phyloP scores from a whole-genome alignment of 2,888 invertebrate species.

The Trissolcus brochymenae region DNA sequence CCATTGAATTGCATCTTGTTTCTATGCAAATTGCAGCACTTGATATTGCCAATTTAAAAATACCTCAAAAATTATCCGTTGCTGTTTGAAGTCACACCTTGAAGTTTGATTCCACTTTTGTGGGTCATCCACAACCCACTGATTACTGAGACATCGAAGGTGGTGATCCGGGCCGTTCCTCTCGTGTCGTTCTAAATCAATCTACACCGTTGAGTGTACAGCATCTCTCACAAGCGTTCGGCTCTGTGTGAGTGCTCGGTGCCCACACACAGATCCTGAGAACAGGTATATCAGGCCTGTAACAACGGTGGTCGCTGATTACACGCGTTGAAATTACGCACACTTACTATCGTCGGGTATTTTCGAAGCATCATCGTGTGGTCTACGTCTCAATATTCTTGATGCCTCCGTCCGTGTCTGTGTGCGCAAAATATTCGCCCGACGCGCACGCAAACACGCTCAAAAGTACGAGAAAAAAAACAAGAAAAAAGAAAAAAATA shows the following conservation, averaged over 20 bases:
- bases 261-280: conserved; percentile 42
- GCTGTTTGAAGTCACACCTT: background rate
- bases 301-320: conserved; percentile 61
- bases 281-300: conserved; percentile 58
- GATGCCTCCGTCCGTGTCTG: conserved; percentile 53
- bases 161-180: conserved; percentile 37
- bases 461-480: too few species aligned
- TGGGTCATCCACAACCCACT: conserved; percentile 18
- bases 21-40: too few species aligned
- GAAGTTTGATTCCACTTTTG: conserved; percentile 11
- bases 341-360: conserved; percentile 61
- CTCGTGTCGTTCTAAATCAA: conserved; percentile 71
- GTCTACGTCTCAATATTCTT: conserved; percentile 72
- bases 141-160: conserved; percentile 27
- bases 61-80: too few species aligned
- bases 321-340: conserved; percentile 69
- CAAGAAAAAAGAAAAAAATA: background rate
- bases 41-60: too few species aligned
- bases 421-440: conserved; percentile 40
- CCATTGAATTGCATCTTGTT: too few species aligned
- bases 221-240: conserved; percentile 25
- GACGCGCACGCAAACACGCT: conserved; percentile 35
- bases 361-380: conserved; percentile 65
- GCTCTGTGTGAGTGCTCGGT: conserved; percentile 8
- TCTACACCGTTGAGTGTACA: conserved; percentile 69